A percentile compares a stretch with the other conserved stretches of the same genome.
phyloP scores from a whole-genome alignment of 2,888 invertebrate genomes.

The Limnephilus auricula region DNA sequence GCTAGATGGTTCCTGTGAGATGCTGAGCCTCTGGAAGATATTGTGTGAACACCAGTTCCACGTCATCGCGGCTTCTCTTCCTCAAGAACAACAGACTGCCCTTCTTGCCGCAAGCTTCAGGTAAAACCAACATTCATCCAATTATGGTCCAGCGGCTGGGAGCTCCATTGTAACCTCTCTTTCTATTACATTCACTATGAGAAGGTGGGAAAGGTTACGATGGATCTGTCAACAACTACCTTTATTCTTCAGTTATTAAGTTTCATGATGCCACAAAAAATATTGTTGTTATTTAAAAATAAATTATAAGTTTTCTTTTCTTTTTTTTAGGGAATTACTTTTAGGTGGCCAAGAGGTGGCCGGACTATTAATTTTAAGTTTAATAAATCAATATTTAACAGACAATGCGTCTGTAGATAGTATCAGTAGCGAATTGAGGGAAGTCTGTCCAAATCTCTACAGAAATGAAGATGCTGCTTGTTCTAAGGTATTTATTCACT shows the following conservation, averaged over 20 bases:
- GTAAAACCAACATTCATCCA: conserved; percentile 67
- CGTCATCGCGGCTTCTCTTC: conserved; percentile 83
- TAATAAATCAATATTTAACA: conserved; percentile 94
- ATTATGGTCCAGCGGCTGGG: not conserved
- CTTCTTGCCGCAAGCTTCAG: conserved; percentile 81
- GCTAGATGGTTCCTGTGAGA: conserved; percentile 88
- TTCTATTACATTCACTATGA: not conserved
- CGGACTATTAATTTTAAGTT: conserved; percentile 85
- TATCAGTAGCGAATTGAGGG: conserved; percentile 90
- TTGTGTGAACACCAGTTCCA: conserved; percentile 95
- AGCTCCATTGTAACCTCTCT: conserved; percentile 51
- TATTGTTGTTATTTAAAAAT: not conserved
- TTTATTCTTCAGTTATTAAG: not conserved
- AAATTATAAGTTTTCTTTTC: not conserved
- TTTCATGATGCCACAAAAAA: not conserved
- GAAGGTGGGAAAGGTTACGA: not conserved
- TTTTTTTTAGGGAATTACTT: conserved; percentile 81
- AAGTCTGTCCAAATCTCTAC: conserved; percentile 95
- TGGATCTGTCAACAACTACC: not conserved
- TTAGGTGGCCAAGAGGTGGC: conserved; percentile 85
- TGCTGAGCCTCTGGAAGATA: conserved; percentile 95
- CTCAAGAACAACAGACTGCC: conserved; percentile 81
- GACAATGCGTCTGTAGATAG: conserved; percentile 97
- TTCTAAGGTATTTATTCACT: conserved; percentile 84
- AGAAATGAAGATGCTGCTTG: conserved; percentile 97